phyloP scores from a whole-genome alignment of 2,888 invertebrate species.

The Coelogynopora nodosa region DNA sequence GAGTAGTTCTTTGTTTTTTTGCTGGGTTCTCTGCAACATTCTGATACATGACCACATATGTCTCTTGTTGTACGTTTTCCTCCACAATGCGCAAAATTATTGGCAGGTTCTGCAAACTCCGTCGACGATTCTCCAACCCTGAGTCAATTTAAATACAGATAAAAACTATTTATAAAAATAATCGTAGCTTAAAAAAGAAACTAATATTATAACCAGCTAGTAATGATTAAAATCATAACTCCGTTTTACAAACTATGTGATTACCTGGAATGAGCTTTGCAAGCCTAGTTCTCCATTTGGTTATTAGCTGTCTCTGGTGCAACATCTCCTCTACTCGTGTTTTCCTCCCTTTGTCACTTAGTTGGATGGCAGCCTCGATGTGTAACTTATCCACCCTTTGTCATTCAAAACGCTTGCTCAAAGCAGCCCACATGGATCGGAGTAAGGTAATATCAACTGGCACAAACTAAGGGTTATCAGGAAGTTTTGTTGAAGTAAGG shows the following conservation, averaged over 20 bases:
- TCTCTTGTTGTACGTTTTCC: neutral
- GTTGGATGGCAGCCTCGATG: neutral
- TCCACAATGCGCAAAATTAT: neutral
- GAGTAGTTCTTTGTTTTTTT: neutral
- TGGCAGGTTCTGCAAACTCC: neutral
- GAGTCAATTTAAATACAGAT: too few relatives aligned
- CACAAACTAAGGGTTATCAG: neutral
- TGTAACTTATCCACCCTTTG: neutral
- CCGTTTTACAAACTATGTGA: too few relatives aligned
- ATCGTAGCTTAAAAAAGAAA: too few relatives aligned
- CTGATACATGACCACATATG: too few relatives aligned
- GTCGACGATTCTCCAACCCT: neutral
- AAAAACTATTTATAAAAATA: too few relatives aligned
- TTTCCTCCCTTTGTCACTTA: neutral
- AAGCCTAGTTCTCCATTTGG: neutral
- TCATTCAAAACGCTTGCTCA: neutral
- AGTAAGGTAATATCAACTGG: neutral
- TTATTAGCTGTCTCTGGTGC: neutral
- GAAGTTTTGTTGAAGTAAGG: neutral
- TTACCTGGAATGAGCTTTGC: neutral
- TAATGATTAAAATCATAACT: too few relatives aligned
- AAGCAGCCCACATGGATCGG: neutral
- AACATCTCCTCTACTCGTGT: neutral
- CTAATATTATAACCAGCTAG: too few relatives aligned
- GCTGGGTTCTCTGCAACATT: too few relatives aligned